Percentiles rank a stretch among this genome's conserved stretches.
Evolutionary conservation across 2,113 vertebrate species (phyloP).

Genomic region (Onychostoma macrolepis): DNA sequence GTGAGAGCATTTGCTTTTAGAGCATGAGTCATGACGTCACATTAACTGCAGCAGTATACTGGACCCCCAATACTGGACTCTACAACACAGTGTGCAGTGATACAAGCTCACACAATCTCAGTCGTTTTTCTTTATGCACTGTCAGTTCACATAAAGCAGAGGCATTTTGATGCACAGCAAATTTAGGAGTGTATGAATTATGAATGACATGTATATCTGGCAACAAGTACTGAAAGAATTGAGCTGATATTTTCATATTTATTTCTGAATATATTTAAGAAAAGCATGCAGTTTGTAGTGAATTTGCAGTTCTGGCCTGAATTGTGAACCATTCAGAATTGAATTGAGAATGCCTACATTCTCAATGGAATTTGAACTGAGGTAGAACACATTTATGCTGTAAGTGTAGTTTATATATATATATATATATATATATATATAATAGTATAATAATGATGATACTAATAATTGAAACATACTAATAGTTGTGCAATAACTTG

Average conservation of each 20-base stretch:
- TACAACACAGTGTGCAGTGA: not conserved
- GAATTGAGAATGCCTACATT: not conserved
- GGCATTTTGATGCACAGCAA: slow-evolving; percentile 39
- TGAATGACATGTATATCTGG: slow-evolving; percentile 37
- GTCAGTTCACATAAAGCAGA: slow-evolving; percentile 46
- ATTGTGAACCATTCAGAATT: not conserved
- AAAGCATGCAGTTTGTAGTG: slow-evolving; percentile 2
- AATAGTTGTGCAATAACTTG: not conserved
- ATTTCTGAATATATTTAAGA: slow-evolving; percentile 14
- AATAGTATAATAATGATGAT: not conserved
- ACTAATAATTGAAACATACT: not conserved
- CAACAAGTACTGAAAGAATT: not conserved
- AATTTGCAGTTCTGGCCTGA: not conserved
- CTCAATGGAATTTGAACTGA: not conserved
- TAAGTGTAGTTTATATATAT: not conserved
- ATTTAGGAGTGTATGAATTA: slow-evolving; percentile 45
- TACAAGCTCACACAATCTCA: slow-evolving; percentile 42
- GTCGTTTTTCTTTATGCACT: slow-evolving; percentile 36
- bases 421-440: too few relatives aligned
- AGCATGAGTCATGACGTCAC: not conserved
- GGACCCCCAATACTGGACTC: not conserved
- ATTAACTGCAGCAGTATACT: not conserved
- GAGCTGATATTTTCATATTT: not conserved
- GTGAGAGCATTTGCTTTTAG: slow-evolving; percentile 3
- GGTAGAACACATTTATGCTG: too few relatives aligned